A percentile compares a stretch with the other conserved stretches of the same genome.
phyloP scores from a whole-genome alignment of 2,888 invertebrate species.

The Lithodes maja region DNA sequence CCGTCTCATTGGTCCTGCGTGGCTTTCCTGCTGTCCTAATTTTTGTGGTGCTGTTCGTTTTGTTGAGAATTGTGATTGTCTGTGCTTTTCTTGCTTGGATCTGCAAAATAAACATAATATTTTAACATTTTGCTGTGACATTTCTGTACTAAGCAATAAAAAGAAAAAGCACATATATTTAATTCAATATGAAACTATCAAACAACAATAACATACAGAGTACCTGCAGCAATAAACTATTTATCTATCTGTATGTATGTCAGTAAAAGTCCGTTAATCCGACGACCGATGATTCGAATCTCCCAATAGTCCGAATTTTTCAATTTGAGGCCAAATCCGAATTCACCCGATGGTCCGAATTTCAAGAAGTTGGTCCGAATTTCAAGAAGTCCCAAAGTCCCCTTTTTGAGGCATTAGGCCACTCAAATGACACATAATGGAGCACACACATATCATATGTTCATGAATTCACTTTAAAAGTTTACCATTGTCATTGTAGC shows the following conservation, averaged over 20 bases:
- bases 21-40: not conserved
- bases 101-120: not conserved
- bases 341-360: too few species aligned
- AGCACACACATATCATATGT: too few species aligned
- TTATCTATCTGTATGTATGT: not conserved
- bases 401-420: too few species aligned
- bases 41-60: not conserved
- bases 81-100: not conserved
- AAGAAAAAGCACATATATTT: not conserved
- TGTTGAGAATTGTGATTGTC: not conserved
- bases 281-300: too few species aligned
- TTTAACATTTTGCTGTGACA: not conserved
- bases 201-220: not conserved
- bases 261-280: too few species aligned
- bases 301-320: too few species aligned
- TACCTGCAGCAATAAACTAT: not conserved
- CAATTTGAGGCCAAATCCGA: too few species aligned
- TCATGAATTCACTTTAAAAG: too few species aligned
- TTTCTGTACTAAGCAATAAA: not conserved
- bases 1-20: not conserved
- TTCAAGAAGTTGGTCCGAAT: too few species aligned
- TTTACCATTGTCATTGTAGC: too few species aligned
- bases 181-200: not conserved
- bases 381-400: too few species aligned
- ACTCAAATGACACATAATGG: too few species aligned